These are phyloP conservation scores for Rhinophrynus dorsalis DNA, from an alignment of 2,797 vertebrate genomes.

Conservation along the genomic window DNA sequence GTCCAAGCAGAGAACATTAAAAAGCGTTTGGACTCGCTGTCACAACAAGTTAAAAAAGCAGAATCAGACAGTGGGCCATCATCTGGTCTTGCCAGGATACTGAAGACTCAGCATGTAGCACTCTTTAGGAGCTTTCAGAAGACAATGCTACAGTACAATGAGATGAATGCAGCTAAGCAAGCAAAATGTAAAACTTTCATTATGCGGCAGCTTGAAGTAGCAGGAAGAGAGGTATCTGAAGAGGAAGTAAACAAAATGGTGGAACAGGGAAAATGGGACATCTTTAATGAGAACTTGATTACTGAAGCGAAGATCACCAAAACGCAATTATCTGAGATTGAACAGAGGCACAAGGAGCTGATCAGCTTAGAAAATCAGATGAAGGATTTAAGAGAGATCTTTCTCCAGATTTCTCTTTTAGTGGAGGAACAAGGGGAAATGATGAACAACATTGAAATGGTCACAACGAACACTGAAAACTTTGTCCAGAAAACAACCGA, in stretches of 20 bases:
- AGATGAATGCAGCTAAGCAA: constrained; percentile 83
- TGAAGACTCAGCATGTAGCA: constrained; percentile 75
- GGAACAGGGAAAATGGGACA: constrained; percentile 88
- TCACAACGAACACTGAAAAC: constrained; percentile 81
- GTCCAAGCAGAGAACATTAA: constrained; percentile 80
- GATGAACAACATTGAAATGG: constrained; percentile 88
- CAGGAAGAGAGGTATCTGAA: constrained; percentile 81
- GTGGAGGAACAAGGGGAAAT: constrained; percentile 87
- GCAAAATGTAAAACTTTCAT: constrained; percentile 91
- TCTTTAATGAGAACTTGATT: constrained; percentile 92
- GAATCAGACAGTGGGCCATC: constrained; percentile 72
- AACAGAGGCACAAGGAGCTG: constrained; percentile 89
- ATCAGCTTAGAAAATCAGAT: constrained; percentile 88
- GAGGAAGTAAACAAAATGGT: constrained; percentile 89
- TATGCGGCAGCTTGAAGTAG: constrained; percentile 87
- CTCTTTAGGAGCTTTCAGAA: constrained; percentile 78
- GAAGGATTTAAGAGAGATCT: constrained; percentile 87
- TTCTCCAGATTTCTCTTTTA: constrained; percentile 84
- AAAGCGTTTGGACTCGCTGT: constrained; percentile 75
- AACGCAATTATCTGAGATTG: constrained; percentile 87
- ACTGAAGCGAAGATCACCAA: constrained; percentile 87
- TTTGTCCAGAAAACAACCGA: constrained; percentile 78
- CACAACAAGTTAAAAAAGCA: constrained; percentile 72
- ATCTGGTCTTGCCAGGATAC: constrained; percentile 77
- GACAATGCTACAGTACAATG: constrained; percentile 83